phyloP scores from a whole-genome alignment of 2,888 invertebrate genomes.

The Theodoxus fluviatilis region DNA sequence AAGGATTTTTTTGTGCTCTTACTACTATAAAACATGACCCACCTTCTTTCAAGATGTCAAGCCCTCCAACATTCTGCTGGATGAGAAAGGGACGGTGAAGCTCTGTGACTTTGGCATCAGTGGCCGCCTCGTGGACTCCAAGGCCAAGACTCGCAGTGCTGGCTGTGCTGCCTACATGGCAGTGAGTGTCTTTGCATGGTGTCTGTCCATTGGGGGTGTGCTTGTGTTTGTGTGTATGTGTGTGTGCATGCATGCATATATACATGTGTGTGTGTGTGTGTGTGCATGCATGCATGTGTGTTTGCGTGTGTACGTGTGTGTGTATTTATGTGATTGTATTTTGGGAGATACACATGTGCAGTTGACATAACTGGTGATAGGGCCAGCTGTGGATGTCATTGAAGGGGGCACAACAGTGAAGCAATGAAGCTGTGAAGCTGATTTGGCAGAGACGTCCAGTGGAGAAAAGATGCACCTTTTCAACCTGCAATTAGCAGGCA shows the following conservation, averaged over 20 bases:
- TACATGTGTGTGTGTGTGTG: not conserved
- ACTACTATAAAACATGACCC: no score
- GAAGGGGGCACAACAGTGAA: no score
- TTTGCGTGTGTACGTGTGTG: not conserved
- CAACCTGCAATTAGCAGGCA: no score
- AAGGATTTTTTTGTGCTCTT: no score
- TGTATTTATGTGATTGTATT: not conserved
- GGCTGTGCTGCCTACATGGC: conserved; percentile 77
- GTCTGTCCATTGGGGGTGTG: not conserved
- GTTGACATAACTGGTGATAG: no score
- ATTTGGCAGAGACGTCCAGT: no score
- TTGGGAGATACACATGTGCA: not conserved
- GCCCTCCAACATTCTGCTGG: conserved; percentile 96
- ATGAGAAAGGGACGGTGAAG: conserved; percentile 93
- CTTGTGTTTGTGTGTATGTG: conserved; percentile 8
- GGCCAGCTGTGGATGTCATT: no score
- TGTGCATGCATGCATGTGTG: not conserved
- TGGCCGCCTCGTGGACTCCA: not conserved
- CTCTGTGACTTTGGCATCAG: conserved; percentile 97
- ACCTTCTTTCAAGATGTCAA: conserved; percentile 91
- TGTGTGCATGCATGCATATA: not conserved
- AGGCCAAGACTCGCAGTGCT: conserved; percentile 90
- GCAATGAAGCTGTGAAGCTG: no score
- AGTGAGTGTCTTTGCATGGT: not conserved
- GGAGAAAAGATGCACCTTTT: no score